Conservation (phyloP, 1,140 invertebrate genomes). For the Steinernema khuongi region DNA sequence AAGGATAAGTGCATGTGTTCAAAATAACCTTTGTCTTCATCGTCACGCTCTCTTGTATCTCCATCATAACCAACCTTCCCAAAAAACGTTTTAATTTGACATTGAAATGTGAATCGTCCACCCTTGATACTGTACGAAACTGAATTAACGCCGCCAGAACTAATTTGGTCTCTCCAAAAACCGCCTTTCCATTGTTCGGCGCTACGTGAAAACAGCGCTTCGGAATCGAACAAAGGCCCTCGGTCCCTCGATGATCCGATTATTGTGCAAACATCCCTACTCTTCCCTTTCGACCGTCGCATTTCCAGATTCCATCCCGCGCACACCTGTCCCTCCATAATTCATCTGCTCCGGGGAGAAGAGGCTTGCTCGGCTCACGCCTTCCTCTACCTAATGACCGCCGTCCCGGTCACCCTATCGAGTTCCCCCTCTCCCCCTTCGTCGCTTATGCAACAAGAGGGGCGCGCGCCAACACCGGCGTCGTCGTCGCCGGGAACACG, state of each 20-base stretch:
- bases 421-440: background rate
- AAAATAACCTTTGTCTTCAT: too few species aligned
- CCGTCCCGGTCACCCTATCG: background rate
- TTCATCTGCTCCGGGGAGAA: background rate
- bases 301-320: background rate
- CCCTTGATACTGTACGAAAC: too few species aligned
- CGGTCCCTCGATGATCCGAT: constrained; percentile 5
- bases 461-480: background rate
- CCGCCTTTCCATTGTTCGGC: too few species aligned
- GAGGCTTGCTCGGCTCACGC: too few species aligned
- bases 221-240: background rate
- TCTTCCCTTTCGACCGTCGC: background rate
- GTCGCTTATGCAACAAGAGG: background rate
- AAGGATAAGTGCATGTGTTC: too few species aligned
- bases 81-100: too few species aligned
- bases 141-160: too few species aligned
- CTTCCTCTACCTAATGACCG: background rate
- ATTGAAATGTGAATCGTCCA: too few species aligned
- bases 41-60: too few species aligned
- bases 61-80: too few species aligned
- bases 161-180: too few species aligned
- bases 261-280: constrained; percentile 5
- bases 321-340: background rate
- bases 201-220: too few species aligned
- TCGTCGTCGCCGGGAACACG: background rate